phyloP scores from a whole-genome alignment of 2,888 invertebrate species.

The Xestobium rufovillosum region DNA sequence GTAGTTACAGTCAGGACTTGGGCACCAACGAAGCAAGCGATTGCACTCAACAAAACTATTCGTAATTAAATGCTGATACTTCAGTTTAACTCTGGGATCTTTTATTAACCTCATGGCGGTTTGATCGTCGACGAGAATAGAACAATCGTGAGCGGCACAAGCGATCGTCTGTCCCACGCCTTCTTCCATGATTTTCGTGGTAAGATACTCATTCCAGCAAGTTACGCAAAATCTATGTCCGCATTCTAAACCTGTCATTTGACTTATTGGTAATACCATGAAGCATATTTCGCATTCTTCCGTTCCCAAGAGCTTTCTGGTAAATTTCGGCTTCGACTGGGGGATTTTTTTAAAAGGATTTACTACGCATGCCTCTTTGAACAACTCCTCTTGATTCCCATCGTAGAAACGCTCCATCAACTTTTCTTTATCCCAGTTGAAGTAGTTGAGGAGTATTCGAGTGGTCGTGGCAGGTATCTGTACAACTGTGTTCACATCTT shows the following conservation, averaged over 20 bases:
- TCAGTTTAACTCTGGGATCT: conserved; percentile 79
- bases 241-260: conserved; percentile 94
- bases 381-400: conserved; percentile 89
- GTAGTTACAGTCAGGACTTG: conserved; percentile 95
- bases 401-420: conserved; percentile 96
- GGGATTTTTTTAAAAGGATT: conserved; percentile 80
- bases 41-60: conserved; percentile 99
- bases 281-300: conserved; percentile 95
- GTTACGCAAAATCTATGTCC: conserved; percentile 92
- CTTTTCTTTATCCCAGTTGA: conserved; percentile 99
- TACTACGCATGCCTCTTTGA: conserved; percentile 89
- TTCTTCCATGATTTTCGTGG: conserved; percentile 97
- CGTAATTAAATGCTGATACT: conserved; percentile 96
- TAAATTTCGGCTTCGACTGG: conserved; percentile 60
- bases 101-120: conserved; percentile 88
- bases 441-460: conserved; percentile 93
- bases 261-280: conserved; percentile 64
- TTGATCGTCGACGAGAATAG: conserved; percentile 95
- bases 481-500: conserved; percentile 93
- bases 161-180: conserved; percentile 94
- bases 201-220: conserved; percentile 97
- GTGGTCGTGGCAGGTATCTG: conserved; percentile 86
- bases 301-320: conserved; percentile 62
- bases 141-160: conserved; percentile 95
- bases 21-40: conserved; percentile 94